Base-by-base conservation (phyloP, 2,113 vertebrate species). In the Lethenteron camtschaticum region DNA sequence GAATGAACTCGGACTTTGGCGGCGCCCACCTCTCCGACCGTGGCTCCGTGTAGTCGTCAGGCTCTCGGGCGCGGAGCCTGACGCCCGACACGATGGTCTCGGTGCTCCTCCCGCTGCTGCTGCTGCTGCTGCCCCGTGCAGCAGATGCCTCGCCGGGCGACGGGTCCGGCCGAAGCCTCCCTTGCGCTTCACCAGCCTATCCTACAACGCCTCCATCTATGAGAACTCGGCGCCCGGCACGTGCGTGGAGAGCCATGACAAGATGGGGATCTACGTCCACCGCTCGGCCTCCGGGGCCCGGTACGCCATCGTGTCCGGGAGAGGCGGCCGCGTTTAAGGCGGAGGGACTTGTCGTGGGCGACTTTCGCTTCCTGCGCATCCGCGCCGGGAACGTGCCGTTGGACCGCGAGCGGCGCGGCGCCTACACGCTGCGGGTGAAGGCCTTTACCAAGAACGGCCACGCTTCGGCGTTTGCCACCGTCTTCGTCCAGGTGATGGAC, bases 161-260 rank as follows among this genome's bases (percentile, higher is more conserved):
- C 16, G 16, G 16, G 60, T 13, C 6, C 20, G 9, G 14, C 14
- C 60, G 14, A 3, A 63, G 59, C 12, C 78, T 68, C 70, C 81
- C 73, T 77, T 88, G 79, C 87, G 83, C 10, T 99, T 97, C 78
- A 90, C 89, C 2, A 82, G 84, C 72, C 73, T 76, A 71, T 80
- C 85, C 73, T 99, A 99, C 81, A 87, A 94, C 57, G 82, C 89
- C 77, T 94, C 88, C 57, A 88, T 97, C 74, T 89, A 86, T 2
- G 94, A 99, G 78, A 99, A 99, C 81, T 97, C 94, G 57, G 92
- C 94, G 75, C 89, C 90, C 72, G 96, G 95, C 78, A 95, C 92
- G 70, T 97, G 90, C 0, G 80, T 95, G 55, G 87, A 91, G 70
- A 90, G 87, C 76, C 87, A 86, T 86, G 87, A 18, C 16, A 18